Conservation (phyloP, 2,797 vertebrate genomes). For the Anableps anableps region DNA sequence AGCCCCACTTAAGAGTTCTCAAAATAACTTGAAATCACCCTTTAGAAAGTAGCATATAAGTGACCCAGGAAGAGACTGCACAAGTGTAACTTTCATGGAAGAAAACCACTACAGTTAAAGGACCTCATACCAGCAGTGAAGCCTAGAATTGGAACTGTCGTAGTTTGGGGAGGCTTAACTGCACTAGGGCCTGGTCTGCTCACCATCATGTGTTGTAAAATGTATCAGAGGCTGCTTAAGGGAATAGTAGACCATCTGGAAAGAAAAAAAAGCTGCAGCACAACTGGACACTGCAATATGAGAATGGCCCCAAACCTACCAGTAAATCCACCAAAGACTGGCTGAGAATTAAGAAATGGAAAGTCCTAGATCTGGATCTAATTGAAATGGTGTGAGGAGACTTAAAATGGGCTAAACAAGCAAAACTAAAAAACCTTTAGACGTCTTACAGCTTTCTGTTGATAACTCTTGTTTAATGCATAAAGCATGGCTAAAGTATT, state of each 20-base stretch:
- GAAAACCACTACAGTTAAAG: neutral
- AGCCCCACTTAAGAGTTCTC: too few species aligned
- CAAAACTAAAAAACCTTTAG: neutral
- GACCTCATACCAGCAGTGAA: neutral
- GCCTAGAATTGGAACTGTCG: neutral
- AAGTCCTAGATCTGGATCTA: neutral
- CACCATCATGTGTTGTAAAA: neutral
- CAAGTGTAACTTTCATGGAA: neutral
- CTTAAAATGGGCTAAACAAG: neutral
- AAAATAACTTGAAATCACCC: neutral
- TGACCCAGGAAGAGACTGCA: neutral
- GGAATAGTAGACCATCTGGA: neutral
- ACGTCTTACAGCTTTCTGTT: neutral
- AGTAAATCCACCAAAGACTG: neutral
- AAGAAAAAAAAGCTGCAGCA: neutral
- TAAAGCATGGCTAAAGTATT: neutral
- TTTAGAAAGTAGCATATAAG: neutral
- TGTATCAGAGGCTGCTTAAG: neutral
- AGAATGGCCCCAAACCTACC: neutral
- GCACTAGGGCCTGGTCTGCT: neutral
- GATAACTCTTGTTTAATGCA: neutral
- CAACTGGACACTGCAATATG: neutral
- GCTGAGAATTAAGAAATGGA: neutral
- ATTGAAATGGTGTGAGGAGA: neutral
- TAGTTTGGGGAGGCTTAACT: neutral